These are phyloP conservation scores for Prunella fulvescens DNA, from an alignment of 2,113 vertebrate species.

Conservation along the genomic window DNA sequence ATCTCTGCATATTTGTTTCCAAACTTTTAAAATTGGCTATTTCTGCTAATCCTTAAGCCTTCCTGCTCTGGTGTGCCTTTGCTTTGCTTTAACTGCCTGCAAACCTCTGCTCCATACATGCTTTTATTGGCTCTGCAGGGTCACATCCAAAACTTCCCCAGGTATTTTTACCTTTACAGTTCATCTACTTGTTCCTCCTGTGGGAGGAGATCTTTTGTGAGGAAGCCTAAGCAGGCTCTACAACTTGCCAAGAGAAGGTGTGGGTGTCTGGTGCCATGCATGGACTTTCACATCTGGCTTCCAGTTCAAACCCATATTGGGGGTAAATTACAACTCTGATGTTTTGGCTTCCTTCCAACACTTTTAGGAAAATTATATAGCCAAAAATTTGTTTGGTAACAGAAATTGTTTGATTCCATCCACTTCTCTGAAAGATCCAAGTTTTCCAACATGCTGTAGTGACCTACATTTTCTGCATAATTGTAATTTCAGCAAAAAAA, in stretches of 20 bases:
- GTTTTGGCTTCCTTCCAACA: neutral
- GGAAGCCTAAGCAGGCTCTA: neutral
- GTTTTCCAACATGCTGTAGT: neutral
- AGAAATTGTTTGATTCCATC: neutral
- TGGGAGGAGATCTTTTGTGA: neutral
- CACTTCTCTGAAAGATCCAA: neutral
- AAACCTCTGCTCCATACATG: neutral
- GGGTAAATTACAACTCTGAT: neutral
- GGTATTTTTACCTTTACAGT: neutral
- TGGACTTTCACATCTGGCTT: neutral
- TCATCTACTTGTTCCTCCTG: neutral
- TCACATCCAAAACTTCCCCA: neutral
- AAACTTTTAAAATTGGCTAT: neutral
- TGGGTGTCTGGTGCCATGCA: neutral
- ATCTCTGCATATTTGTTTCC: neutral
- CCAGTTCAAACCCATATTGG: neutral
- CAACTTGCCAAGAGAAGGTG: neutral
- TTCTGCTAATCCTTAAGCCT: neutral
- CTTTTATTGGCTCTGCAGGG: neutral
- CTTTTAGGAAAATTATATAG: neutral
- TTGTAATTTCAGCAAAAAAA: neutral
- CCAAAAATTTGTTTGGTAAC: neutral
- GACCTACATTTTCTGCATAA: neutral
- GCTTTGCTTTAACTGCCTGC: neutral
- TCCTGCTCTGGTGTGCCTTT: neutral